Percentiles rank a stretch among this genome's conserved stretches.
Evolutionary conservation across 2,888 invertebrate species (phyloP).

Genomic region (Hemicrepidius hirtus): DNA sequence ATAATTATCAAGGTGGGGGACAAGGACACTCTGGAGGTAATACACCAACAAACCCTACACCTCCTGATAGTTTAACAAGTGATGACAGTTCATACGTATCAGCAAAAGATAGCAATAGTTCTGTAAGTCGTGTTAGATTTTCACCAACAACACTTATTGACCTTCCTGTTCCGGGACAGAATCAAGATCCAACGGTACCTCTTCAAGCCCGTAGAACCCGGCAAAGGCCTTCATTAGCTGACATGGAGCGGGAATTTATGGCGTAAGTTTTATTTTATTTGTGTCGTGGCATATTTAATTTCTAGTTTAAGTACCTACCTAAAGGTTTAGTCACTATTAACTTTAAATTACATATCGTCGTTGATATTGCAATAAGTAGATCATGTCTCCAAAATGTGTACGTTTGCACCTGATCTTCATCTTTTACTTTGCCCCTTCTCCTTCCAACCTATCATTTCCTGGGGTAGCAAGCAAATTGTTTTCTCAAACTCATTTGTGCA

Average conservation of each 20-base stretch:
- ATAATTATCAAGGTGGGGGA: constrained; percentile 72
- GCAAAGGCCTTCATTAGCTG: constrained; percentile 73
- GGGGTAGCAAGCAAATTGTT: too few relatives aligned
- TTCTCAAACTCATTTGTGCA: too few relatives aligned
- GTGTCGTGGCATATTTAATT: constrained; percentile 24
- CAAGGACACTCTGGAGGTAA: constrained; percentile 77
- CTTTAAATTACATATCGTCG: constrained; percentile 9
- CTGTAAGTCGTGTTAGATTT: constrained; percentile 84
- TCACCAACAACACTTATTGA: constrained; percentile 85
- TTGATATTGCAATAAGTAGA: too few relatives aligned
- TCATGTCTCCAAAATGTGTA: too few relatives aligned
- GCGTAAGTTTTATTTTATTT: constrained; percentile 70
- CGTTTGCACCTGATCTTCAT: too few relatives aligned
- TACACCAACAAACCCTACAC: constrained; percentile 89
- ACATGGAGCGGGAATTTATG: constrained; percentile 75
- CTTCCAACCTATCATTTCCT: too few relatives aligned
- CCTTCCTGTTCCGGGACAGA: constrained; percentile 74
- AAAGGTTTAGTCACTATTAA: constrained; percentile 27
- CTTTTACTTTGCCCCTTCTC: too few relatives aligned
- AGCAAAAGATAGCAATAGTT: constrained; percentile 83
- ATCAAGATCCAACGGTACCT: constrained; percentile 74
- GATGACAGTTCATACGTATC: constrained; percentile 94
- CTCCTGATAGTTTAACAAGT: constrained; percentile 89
- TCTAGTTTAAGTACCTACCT: constrained; percentile 21
- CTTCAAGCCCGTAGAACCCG: constrained; percentile 72